Evolutionary conservation across 2,797 vertebrate species (phyloP), one percentile per base, ranked within the genome.

Genomic region (Salarias fasciatus): DNA sequence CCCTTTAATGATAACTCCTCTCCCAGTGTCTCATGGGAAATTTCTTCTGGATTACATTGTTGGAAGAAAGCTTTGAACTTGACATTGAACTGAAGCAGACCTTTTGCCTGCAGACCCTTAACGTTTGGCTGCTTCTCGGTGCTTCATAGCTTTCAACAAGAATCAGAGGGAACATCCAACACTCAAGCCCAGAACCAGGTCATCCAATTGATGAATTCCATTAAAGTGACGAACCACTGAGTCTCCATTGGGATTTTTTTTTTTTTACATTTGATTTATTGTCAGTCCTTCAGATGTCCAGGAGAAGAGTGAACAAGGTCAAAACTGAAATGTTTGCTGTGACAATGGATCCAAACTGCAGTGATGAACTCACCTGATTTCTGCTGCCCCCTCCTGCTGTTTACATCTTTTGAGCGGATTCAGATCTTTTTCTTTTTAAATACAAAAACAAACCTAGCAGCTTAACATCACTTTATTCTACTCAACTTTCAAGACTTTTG

Each of bases 31-130:
- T 90, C 90, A 67, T 82, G 77, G 82, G 91, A 91, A 90, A 88
- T 92, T 91, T 90, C 83, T 80, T 88, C 60, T 88, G 90, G 92
- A 93, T 93, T 93, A 92, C 89, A 90, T 90, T 92, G 91, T 89
- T 83, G 72, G 84, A 80, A 80, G 24, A 24, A 85, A 53, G 77
- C 92, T 93, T 94, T 93, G 92, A 94, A 93, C 92, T 93, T 92
- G 92, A 92, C 92, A 93, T 92, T 93, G 90, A 93, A 93, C 86
- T 89, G 88, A 80, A 91, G 79, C 92, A 93, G 92, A 91, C 88
- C 85, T 87, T 85, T 89, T 77, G 79, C 85, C 79, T 72, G 62
- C 75, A 72, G 77, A 79, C 60, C 79, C 82, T 69, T 79, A 57
- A 89, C 82, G 77, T 89, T 86, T 86, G 75, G 60, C 82, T 71